Evolutionary conservation across 2,888 invertebrate genomes (phyloP).

Genomic region (Pyrgus malvae): DNA sequence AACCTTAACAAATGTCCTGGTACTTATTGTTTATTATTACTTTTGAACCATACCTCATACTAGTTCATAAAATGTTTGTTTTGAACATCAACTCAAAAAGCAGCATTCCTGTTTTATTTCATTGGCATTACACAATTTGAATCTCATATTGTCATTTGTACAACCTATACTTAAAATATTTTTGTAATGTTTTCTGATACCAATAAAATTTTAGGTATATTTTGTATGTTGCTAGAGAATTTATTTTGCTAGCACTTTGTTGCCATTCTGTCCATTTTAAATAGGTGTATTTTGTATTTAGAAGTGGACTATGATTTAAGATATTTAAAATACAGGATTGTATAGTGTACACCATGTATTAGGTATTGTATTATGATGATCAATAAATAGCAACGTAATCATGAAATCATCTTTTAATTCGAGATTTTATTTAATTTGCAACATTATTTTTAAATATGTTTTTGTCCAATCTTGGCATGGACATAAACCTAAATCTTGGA

Average conservation of each 20-base stretch:
- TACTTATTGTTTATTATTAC: no score
- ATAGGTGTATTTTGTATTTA: conserved; percentile 18
- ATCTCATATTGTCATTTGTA: no score
- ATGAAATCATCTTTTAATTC: conserved; percentile 36
- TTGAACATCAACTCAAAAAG: no score
- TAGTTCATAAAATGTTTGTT: no score
- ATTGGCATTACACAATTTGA: neutral
- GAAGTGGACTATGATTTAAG: conserved; percentile 26
- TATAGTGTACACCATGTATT: conserved; percentile 17
- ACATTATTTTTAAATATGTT: no score
- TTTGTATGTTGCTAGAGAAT: conserved; percentile 18
- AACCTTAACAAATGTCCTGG: no score
- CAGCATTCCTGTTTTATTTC: no score
- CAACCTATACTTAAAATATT: neutral
- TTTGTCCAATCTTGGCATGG: no score
- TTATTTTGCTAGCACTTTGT: conserved; percentile 21
- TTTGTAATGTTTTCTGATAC: neutral
- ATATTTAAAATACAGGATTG: conserved; percentile 12
- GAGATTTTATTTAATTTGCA: neutral
- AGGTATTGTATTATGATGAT: conserved; percentile 19
- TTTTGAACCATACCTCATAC: no score
- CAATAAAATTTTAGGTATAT: neutral
- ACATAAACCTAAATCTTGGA: no score
- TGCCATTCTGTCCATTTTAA: conserved; percentile 32
- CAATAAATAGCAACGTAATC: conserved; percentile 22